phyloP scores from a whole-genome alignment of 2,797 vertebrate species.

The Geotrypetes seraphini region DNA sequence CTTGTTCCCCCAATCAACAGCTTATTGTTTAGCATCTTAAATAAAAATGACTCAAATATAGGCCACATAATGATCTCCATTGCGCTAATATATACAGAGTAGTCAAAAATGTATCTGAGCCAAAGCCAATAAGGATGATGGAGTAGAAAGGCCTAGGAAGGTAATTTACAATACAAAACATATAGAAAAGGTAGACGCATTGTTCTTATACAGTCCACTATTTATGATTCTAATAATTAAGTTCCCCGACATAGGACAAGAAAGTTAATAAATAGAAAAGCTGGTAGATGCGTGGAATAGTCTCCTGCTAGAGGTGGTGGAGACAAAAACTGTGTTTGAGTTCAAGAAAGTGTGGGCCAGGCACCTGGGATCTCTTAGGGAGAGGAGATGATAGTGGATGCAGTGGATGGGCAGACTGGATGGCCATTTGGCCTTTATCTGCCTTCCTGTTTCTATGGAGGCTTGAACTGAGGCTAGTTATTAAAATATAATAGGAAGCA shows the following conservation, averaged over 20 bases:
- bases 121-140: slow-evolving; percentile 52
- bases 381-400: no score
- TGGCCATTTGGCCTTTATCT: no score
- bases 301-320: no score
- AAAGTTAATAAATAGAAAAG: no score
- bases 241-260: slow-evolving; percentile 46
- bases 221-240: slow-evolving; percentile 58
- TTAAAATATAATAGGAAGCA: slow-evolving; percentile 50
- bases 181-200: slow-evolving; percentile 24
- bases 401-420: no score
- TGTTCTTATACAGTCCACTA: slow-evolving; percentile 60
- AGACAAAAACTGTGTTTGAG: no score
- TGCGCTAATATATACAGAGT: slow-evolving; percentile 88
- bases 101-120: slow-evolving; percentile 64
- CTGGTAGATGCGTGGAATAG: no score
- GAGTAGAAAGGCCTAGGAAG: slow-evolving; percentile 59
- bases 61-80: slow-evolving; percentile 97
- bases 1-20: slow-evolving; percentile 99
- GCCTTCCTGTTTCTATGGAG: no score
- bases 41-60: slow-evolving; percentile 99
- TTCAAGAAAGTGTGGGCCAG: no score
- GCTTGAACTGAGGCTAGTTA: slow-evolving; percentile 43
- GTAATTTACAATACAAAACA: slow-evolving; percentile 62
- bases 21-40: slow-evolving; percentile 99
- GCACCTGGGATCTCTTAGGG: no score